Conservation (phyloP, 2,888 invertebrate species). For the Parnassius orleans region DNA sequence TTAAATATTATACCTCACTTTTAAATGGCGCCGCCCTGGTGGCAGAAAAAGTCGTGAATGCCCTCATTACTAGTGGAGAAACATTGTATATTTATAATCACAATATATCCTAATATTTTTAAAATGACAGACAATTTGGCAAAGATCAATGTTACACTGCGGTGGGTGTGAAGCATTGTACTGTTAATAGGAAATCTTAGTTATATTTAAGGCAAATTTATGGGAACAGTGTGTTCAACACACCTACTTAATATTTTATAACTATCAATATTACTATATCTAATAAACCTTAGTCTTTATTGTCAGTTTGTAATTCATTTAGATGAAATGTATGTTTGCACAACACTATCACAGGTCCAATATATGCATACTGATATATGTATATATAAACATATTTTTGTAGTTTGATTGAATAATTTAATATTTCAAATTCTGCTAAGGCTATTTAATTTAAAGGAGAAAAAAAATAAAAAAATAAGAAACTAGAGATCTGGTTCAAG, state of each 20-base stretch:
- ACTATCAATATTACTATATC: background rate
- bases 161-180: constrained; percentile 25
- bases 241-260: background rate
- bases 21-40: too few relatives aligned
- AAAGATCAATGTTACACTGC: constrained; percentile 15
- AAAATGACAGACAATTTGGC: constrained; percentile 13
- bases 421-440: constrained; percentile 7
- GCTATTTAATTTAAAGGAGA: background rate
- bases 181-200: constrained; percentile 17
- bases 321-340: constrained; percentile 9
- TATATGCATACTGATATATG: constrained; percentile 11
- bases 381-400: constrained; percentile 11
- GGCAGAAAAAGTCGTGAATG: too few relatives aligned
- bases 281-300: constrained; percentile 5
- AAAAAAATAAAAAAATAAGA: constrained; percentile 2
- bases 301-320: constrained; percentile 12
- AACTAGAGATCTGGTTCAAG: constrained; percentile 27
- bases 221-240: background rate
- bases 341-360: constrained; percentile 23
- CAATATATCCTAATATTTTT: too few relatives aligned
- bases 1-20: too few relatives aligned
- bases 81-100: too few relatives aligned
- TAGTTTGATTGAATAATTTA: constrained; percentile 12
- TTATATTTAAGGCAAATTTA: constrained; percentile 7
- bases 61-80: too few relatives aligned